Base-by-base conservation (phyloP, 2,797 vertebrate species). In the Acestrorhynchus altus region DNA sequence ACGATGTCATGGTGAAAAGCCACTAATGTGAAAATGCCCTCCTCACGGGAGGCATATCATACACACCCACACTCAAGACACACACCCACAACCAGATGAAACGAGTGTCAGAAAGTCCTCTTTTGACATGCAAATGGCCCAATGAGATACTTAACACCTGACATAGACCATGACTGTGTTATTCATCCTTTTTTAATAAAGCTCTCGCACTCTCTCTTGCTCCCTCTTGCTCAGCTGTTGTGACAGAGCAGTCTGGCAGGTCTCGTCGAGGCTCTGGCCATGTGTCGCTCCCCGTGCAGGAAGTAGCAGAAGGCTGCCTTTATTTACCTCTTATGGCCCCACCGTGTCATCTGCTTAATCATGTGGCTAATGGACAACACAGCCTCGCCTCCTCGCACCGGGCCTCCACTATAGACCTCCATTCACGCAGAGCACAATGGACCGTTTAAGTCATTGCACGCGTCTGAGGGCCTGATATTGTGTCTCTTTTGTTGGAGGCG, bases 341-440 rank as follows among this genome's bases (percentile, higher is more conserved):
- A 93, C 94, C 90, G 76, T 98, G 96, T 98, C 97, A 98, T 98
- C 96, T 94, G 96, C 92, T 96, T 96, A 97, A 98, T 97, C 94
- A 93, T 96, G 95, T 96, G 95, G 95, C 95, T 98, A 98, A 98
- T 97, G 93, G 87, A 95, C 90, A 90, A 94, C 85, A 87, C 89
- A 26, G 85, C 92, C 92, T 93, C 92, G 91, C 92, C 90, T 91
- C 94, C 92, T 61, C 92, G 88, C 86, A 82, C 91, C 57, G 89
- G n/a, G 89, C 88, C 80, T 40, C 87, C 93, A 96, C 95, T 97
- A 95, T 95, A 90, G 92, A 82, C 81, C 82, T 89, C 96, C 94
- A 96, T 99, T 99, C 96, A 98, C 94, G 94, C 96, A 94, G 94
- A 91, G 94, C 94, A 98, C 96, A 98, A 98, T 96, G 86, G 95